phyloP scores from a whole-genome alignment of 2,888 invertebrate genomes.

The Trachelus troglodyta region DNA sequence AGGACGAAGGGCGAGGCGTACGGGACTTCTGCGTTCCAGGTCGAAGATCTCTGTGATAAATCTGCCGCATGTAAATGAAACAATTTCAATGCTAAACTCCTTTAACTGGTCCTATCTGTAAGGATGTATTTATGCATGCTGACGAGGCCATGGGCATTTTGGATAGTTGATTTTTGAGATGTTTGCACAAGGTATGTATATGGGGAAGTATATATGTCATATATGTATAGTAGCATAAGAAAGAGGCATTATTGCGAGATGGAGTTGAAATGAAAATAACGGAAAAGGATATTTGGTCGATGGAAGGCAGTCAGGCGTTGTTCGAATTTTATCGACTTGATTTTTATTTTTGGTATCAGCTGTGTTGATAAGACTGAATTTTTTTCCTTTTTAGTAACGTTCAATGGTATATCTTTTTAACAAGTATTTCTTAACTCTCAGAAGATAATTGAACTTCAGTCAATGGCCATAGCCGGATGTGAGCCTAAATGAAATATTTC shows the following conservation, averaged over 20 bases:
- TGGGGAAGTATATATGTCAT: not conserved
- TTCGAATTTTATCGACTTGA: not conserved
- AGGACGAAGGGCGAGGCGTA: not conserved
- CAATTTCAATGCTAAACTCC: conserved; percentile 23
- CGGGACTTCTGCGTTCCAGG: not conserved
- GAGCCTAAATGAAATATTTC: not conserved
- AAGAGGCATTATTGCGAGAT: not conserved
- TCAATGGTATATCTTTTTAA: not conserved
- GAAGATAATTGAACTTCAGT: not conserved
- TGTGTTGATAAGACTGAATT: not conserved
- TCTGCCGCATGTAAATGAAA: conserved; percentile 21
- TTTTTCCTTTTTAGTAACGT: not conserved
- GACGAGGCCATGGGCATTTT: conserved; percentile 1
- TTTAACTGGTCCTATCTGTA: conserved; percentile 19
- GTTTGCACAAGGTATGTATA: not conserved
- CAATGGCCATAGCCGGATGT: not conserved
- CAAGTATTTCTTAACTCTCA: not conserved
- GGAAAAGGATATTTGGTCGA: not conserved
- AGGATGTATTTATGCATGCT: conserved; percentile 8
- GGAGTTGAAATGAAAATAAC: not conserved
- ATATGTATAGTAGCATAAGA: not conserved
- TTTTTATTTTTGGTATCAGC: not conserved
- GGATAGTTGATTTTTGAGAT: not conserved
- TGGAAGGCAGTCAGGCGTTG: not conserved
- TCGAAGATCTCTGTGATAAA: conserved; percentile 17